phyloP scores from a whole-genome alignment of 2,113 vertebrate genomes.

The Tringa solitaria region DNA sequence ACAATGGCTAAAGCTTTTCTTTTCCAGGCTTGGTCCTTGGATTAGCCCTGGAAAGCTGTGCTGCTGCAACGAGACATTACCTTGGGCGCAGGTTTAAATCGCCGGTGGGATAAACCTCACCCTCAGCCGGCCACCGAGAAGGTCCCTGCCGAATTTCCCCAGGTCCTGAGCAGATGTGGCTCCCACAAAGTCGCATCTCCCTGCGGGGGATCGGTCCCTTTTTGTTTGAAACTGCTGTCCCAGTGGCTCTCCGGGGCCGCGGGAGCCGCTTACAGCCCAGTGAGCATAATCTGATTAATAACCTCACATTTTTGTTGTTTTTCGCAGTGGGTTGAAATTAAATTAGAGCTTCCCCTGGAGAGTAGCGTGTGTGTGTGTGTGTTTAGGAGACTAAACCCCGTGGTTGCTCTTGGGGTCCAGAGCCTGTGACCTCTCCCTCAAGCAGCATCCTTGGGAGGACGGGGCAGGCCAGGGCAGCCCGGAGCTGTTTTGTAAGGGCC shows the following conservation, averaged over 20 bases:
- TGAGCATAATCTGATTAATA: not conserved
- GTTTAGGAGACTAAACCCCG: not conserved
- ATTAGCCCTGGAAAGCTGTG: not conserved
- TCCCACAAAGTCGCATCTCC: too few species aligned
- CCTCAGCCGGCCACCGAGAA: accelerated
- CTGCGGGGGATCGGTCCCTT: accelerated
- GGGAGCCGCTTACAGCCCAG: not conserved
- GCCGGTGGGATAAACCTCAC: not conserved
- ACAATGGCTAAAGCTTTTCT: not conserved
- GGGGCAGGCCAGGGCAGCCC: not conserved
- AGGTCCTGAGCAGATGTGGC: not conserved
- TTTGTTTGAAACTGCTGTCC: not conserved
- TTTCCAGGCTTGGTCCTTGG: not conserved
- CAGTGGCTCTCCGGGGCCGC: not conserved
- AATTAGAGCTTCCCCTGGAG: not conserved
- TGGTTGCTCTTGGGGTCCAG: not conserved
- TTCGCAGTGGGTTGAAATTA: not conserved
- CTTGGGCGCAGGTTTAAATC: not conserved
- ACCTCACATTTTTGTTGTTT: not conserved
- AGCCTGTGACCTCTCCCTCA: not conserved
- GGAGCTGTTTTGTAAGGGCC: not conserved
- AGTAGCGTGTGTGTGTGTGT: too few species aligned
- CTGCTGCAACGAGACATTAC: not conserved
- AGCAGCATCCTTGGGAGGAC: not conserved
- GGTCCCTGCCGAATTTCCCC: not conserved